Percentiles rank a stretch among this genome's conserved stretches.
Conservation (phyloP, 2,888 invertebrate genomes). For the Shargacucullia verbasci region DNA sequence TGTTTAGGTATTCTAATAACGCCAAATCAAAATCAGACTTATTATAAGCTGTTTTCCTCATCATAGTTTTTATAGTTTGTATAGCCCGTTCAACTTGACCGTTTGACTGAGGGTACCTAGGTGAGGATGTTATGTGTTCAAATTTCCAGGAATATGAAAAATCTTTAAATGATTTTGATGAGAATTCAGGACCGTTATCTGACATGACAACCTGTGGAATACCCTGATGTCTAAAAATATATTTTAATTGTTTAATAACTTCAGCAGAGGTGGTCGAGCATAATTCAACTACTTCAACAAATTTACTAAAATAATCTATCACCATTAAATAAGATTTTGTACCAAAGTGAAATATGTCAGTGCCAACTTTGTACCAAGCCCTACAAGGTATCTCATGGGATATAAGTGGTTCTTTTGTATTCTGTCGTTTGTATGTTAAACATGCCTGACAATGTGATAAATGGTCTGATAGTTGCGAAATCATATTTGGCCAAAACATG, state of each 20-base stretch:
- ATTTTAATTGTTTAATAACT: too few species aligned
- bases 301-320: background rate
- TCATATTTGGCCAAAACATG: too few species aligned
- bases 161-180: too few species aligned
- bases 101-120: conserved; percentile 14
- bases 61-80: background rate
- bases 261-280: conserved; percentile 1
- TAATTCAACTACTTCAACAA: too few species aligned
- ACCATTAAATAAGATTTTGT: background rate
- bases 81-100: background rate
- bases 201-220: too few species aligned
- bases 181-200: too few species aligned
- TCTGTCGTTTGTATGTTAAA: too few species aligned
- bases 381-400: too few species aligned
- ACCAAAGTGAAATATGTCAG: background rate
- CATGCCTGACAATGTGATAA: too few species aligned
- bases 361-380: background rate
- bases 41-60: background rate
- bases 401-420: background rate
- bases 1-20: background rate
- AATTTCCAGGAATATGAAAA: conserved; percentile 14
- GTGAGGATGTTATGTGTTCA: too few species aligned
- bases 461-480: too few species aligned
- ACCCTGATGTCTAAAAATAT: too few species aligned
- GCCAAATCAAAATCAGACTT: background rate